Percentiles rank a stretch among this genome's conserved stretches.
These are phyloP conservation scores for Octodon degus DNA, from an alignment of 2,113 vertebrate genomes.

Conservation along the genomic window DNA sequence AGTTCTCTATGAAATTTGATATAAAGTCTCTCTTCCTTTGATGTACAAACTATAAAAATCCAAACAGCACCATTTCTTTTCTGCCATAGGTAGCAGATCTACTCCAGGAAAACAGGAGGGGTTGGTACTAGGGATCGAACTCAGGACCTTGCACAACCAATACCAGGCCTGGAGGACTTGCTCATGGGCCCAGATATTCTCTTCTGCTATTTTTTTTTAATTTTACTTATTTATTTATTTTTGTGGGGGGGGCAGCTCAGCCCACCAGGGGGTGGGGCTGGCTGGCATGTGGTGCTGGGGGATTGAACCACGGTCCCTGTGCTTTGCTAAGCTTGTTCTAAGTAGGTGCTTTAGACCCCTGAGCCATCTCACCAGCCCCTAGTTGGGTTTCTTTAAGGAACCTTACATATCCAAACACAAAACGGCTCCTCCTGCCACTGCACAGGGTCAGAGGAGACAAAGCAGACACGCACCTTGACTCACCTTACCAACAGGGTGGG, in stretches of 20 bases:
- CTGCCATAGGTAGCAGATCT: neutral
- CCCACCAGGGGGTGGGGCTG: too few species aligned
- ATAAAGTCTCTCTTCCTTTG: conserved; percentile 1
- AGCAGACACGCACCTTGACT: neutral
- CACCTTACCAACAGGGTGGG: neutral
- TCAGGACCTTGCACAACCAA: too few species aligned
- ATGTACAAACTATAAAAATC: neutral
- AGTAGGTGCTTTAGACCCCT: too few species aligned
- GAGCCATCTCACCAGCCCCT: too few species aligned
- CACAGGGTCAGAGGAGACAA: neutral
- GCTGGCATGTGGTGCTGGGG: too few species aligned
- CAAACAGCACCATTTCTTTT: neutral
- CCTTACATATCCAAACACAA: neutral
- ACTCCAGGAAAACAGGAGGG: too few species aligned
- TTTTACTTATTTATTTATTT: too few species aligned
- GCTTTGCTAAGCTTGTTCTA: too few species aligned
- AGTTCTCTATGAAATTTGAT: neutral
- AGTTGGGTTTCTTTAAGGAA: neutral
- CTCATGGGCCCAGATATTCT: neutral
- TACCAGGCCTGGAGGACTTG: neutral
- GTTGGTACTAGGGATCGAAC: too few species aligned
- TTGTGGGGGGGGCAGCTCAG: too few species aligned
- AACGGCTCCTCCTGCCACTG: neutral
- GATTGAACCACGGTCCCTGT: too few species aligned
- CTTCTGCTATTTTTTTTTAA: neutral